Evolutionary conservation across 2,888 invertebrate species (phyloP), one percentile per base, ranked within the genome.

Genomic region (Tenodera sinensis): DNA sequence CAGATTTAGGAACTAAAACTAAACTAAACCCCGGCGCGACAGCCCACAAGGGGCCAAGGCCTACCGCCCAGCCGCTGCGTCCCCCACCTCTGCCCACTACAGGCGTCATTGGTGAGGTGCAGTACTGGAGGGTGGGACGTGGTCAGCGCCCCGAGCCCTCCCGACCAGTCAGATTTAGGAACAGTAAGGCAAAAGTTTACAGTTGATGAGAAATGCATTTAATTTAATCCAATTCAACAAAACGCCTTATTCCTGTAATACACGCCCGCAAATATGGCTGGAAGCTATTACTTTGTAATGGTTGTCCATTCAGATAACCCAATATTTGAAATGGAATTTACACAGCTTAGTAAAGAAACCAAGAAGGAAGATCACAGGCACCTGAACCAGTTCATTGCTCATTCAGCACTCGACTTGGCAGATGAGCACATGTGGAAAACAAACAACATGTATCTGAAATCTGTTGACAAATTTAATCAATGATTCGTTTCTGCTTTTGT

Each of bases 401-500:
- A 99, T 93, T 99, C 99, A n/a, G 98, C 99, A 0, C 93, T 99
- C 88, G 99, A 99, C 93, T 94, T 99, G 89, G 98, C 99, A 0
- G 99, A 99, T 93, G 99, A 99, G 92, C 98, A 99, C 93, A 97
- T 98, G 95, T 98, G 99, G 98, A 97, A 97, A 92, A 98, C 97
- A 0, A 97, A 97, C 71, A 98, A 97, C 92, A 99, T 99, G 96
- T 98, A 99, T 93, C 94, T 99, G 28, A 99, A 99, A 94, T 97
- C 98, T 15, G 97, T 99, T 0, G 99, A 99, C 93, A 99, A 99
- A 92, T 99, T 99, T 93, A 99, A 99, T 94, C 99, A 99, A 92
- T 99, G 99, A 99, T 98, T 97, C 94, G 99, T 99, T 2, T 99
- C 99, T 0, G 99, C 99, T 0, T 99, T 99, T 94, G 98, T 99